Conservation (phyloP, 2,113 vertebrate genomes). For the Trinectes maculatus region DNA sequence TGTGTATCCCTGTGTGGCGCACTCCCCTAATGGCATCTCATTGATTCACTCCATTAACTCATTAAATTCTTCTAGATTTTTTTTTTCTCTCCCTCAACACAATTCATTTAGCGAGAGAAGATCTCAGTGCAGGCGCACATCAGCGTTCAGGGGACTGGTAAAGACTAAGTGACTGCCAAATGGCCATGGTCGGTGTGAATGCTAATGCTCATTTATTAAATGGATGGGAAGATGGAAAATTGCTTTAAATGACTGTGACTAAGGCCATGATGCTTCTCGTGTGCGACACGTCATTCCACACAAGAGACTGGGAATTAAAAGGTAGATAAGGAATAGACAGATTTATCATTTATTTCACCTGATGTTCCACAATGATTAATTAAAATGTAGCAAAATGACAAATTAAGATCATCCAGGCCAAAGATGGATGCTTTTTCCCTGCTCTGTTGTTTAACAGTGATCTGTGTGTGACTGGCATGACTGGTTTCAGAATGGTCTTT, state of each 20-base stretch:
- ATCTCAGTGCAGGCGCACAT: slow-evolving; percentile 46
- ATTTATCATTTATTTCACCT: too few species aligned
- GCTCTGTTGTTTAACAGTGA: too few species aligned
- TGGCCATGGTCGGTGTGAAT: slow-evolving; percentile 30
- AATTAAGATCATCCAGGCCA: too few species aligned
- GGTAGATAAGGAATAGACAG: too few species aligned
- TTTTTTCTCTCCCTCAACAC: slow-evolving; percentile 23
- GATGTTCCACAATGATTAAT: too few species aligned
- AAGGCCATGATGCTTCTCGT: slow-evolving; percentile 3
- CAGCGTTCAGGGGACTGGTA: slow-evolving; percentile 33
- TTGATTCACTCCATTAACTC: slow-evolving; percentile 71
- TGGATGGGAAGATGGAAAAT: slow-evolving; percentile 30
- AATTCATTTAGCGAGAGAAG: slow-evolving; percentile 55
- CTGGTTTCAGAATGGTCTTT: too few species aligned
- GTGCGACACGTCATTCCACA: background rate
- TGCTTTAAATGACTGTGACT: slow-evolving; percentile 15
- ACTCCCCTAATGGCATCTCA: slow-evolving; percentile 63
- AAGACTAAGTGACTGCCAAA: slow-evolving; percentile 48
- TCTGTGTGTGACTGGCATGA: too few species aligned
- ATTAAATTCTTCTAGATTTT: slow-evolving; percentile 56
- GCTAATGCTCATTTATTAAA: slow-evolving; percentile 50
- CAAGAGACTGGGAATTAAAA: slow-evolving; percentile 2
- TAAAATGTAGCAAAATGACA: too few species aligned
- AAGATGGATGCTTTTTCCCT: too few species aligned
- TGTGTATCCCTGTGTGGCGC: slow-evolving; percentile 5